Base-by-base conservation (phyloP, 2,797 vertebrate genomes). In the Discoglossus pictus region DNA sequence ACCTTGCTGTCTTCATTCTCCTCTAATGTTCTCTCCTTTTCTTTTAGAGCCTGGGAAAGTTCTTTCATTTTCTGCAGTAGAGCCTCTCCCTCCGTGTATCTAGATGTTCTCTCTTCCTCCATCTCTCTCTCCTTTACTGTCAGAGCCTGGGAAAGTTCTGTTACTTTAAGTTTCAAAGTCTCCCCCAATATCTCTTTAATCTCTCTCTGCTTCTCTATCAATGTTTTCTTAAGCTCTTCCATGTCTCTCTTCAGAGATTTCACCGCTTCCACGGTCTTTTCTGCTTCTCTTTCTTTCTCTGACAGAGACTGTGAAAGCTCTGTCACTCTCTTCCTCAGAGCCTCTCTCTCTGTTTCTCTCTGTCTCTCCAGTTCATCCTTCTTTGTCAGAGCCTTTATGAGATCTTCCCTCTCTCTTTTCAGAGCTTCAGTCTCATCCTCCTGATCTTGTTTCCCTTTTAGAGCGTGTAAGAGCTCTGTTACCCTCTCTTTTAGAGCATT, bases 141-240 rank as follows among this genome's bases (percentile, higher is more conserved):
- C 1, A 18, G 17, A 23, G 3, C 16, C 16, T 16, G 27, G 50
- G 31, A 35, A 2, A 36, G 27, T 3, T 53, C 50, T 1, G 27
- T 36, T 16, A 35, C 16, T 12, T 6, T 31, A 40, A 47, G 56
- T 25, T 51, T 51, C 16, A 75, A 61, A 7, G 36, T 68, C 70
- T 47, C 39, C 2, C 21, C n/a, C n/a, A n/a, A n/a, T n/a, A 0
- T 38, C 9, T 13, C 51, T 11, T 18, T 24, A 24, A 25, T 6
- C 1, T 31, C 35, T 67, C 15, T 36, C 2, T 40, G 43, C 46
- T 20, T 13, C 15, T 4, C 3, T 18, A 23, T 23, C 16, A 53
- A 11, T 2, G 4, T 10, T 72, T 75, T 75, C 72, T 76, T 72
- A 34, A 76, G 51, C 15, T 75, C 52, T 53, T 68, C 68, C 42